A percentile compares a stretch with the other conserved stretches of the same genome.
phyloP scores from a whole-genome alignment of 2,888 invertebrate species.

The Melinaea marsaeus region DNA sequence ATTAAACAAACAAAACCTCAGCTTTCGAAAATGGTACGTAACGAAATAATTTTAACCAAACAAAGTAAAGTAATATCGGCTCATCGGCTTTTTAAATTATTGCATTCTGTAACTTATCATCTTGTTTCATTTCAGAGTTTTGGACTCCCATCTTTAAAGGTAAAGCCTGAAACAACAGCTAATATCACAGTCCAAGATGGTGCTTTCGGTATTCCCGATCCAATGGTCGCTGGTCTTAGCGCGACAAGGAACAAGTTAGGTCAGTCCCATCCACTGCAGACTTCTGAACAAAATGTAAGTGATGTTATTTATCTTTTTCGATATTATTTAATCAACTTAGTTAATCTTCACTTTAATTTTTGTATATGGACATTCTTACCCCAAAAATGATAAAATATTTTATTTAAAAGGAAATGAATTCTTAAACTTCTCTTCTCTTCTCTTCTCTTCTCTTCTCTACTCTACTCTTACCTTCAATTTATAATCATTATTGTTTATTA shows the following conservation, averaged over 20 bases:
- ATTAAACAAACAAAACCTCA: neutral
- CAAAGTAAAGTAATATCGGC: neutral
- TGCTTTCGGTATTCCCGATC: slow-evolving; percentile 81
- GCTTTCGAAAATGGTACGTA: neutral
- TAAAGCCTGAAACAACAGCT: slow-evolving; percentile 69
- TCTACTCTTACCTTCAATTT: no score
- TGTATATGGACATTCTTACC: no score
- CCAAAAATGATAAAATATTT: no score
- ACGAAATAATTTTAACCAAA: neutral
- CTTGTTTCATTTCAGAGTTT: slow-evolving; percentile 78
- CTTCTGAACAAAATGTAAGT: slow-evolving; percentile 83
- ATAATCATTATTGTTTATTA: no score
- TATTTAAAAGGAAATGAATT: no score
- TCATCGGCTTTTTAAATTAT: neutral
- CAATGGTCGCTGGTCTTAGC: slow-evolving; percentile 79
- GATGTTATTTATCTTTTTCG: neutral
- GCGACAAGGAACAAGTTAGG: slow-evolving; percentile 73
- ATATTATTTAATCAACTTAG: no score
- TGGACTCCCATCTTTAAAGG: slow-evolving; percentile 79
- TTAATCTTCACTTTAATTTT: no score
- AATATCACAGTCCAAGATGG: slow-evolving; percentile 72
- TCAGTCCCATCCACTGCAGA: slow-evolving; percentile 81
- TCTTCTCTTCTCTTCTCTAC: no score
- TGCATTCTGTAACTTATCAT: slow-evolving; percentile 7
- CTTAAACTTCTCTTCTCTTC: no score